Conservation (phyloP, 2,888 invertebrate species). For the Euproctis similis region DNA sequence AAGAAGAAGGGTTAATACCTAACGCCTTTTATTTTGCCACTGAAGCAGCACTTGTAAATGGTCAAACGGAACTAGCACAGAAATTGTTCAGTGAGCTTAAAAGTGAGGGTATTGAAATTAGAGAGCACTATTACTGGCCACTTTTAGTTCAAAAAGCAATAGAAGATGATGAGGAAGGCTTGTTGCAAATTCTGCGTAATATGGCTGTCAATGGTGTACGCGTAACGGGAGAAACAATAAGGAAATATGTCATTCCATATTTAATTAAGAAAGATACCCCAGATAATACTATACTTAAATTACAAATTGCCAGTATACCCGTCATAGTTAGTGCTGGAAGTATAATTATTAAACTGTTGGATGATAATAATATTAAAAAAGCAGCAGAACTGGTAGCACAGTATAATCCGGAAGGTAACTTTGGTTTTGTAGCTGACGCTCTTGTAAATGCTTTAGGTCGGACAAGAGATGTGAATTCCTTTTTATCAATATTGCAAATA, state of each 20-base stretch:
- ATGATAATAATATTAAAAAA: constrained; percentile 70
- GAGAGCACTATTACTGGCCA: constrained; percentile 93
- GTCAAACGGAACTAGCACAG: constrained; percentile 76
- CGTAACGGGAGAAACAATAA: constrained; percentile 80
- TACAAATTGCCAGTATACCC: constrained; percentile 79
- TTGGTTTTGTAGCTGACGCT: constrained; percentile 69
- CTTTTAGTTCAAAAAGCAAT: constrained; percentile 78
- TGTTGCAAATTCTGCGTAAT: constrained; percentile 77
- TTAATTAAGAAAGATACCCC: constrained; percentile 72
- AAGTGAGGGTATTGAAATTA: constrained; percentile 77
- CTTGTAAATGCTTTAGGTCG: constrained; percentile 75
- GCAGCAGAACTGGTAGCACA: constrained; percentile 79
- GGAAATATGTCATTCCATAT: constrained; percentile 85
- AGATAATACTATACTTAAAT: constrained; percentile 75
- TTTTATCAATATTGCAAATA: constrained; percentile 75
- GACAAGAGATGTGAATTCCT: constrained; percentile 78
- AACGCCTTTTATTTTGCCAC: constrained; percentile 79
- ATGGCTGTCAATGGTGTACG: constrained; percentile 78
- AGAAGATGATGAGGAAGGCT: constrained; percentile 74
- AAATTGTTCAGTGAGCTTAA: constrained; percentile 79
- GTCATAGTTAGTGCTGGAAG: constrained; percentile 73
- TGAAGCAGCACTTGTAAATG: constrained; percentile 76
- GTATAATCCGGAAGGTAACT: constrained; percentile 77
- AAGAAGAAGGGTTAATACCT: constrained; percentile 76
- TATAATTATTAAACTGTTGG: constrained; percentile 75